phyloP scores from a whole-genome alignment of 2,797 vertebrate genomes.

The Manis pentadactyla region DNA sequence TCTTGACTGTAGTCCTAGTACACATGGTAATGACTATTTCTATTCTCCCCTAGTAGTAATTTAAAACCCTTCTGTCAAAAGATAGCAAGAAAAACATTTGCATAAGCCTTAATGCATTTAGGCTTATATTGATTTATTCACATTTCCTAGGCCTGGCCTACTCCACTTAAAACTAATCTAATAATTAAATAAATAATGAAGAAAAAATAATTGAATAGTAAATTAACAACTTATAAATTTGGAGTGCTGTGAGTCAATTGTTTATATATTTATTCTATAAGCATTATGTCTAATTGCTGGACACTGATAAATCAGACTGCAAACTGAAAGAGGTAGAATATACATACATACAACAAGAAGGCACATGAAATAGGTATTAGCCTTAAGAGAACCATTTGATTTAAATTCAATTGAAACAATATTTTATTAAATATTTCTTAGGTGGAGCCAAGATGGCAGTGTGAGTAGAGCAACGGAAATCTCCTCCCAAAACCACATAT shows the following conservation, averaged over 20 bases:
- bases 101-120: slow-evolving; percentile 26
- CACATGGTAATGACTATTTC: neutral
- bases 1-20: neutral
- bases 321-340: neutral
- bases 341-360: neutral
- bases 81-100: slow-evolving; percentile 30
- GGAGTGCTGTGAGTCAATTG: neutral
- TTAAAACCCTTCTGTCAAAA: slow-evolving; percentile 59
- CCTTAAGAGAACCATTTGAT: neutral
- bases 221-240: neutral
- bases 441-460: too few species aligned
- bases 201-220: neutral
- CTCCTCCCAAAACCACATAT: too few species aligned
- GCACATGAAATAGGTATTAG: neutral
- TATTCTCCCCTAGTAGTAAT: slow-evolving; percentile 13
- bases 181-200: neutral
- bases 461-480: too few species aligned
- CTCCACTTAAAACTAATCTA: neutral
- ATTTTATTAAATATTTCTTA: neutral
- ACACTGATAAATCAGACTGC: neutral
- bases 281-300: neutral
- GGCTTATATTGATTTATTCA: neutral
- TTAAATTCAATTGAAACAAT: slow-evolving; percentile 15
- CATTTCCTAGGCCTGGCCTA: neutral
- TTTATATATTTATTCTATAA: neutral